Evolutionary conservation across 1,140 invertebrate species (phyloP), one percentile per base, ranked within the genome.

Genomic region (Drosophila eugracilis): DNA sequence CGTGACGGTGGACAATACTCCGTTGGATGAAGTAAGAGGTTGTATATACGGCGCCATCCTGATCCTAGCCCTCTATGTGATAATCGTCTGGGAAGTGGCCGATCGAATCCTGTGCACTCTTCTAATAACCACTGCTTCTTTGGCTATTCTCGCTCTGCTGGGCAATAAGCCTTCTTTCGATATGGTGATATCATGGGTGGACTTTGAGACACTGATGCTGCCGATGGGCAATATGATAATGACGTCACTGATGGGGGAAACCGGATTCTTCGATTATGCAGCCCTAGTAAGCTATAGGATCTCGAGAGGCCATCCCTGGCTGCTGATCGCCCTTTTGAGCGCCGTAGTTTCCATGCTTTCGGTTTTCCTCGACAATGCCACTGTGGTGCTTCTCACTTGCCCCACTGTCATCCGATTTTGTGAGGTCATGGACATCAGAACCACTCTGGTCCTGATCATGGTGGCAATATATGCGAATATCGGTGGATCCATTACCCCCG

Each of bases 161-260:
- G 94, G 95, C 50, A 93, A 94, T 91, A 92, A 95, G 63, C 96
- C 97, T 1, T 93, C 93, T 4, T 93, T 96, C 58, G 78, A 91
- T 0, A 94, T 95, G 77, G 92, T 98, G 37, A 93, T 97, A 0
- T 94, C 94, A 1, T 97, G 96, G 97, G 94, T 97, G 15, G 96
- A 97, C 63, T 93, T 96, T 34, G 96, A 97, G 71, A 97, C 97
- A 0, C 75, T 97, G 10, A 92, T 96, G 41, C 91, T 98, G 30
- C 92, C 98, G 0, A 97, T 98, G 90, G 95, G 96, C 6, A 97
- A 97, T 96, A 97, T 98, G 97, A 94, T 97, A 1, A 91, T 97
- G 4, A 96, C 97, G 0, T 95, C 95, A 0, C 94, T 97, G 37
- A 92, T 98, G 3, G 95, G 95, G 4, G 96, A 97, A 85, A 97